phyloP scores from a whole-genome alignment of 2,888 invertebrate species.

The Pachycephus smyrnensis region DNA sequence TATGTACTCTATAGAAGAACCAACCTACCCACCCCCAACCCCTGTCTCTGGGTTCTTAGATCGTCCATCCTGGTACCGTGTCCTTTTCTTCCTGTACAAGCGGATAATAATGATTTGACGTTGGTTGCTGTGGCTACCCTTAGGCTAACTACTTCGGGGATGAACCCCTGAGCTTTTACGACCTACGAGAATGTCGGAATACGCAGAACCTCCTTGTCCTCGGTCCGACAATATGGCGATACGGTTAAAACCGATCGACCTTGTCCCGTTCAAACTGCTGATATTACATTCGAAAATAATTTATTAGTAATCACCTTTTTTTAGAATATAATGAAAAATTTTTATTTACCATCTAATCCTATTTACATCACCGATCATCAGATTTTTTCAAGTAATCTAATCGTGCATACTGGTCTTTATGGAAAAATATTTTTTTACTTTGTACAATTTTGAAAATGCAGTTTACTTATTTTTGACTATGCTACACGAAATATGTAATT shows the following conservation, averaged over 20 bases:
- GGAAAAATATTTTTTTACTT: too few species aligned
- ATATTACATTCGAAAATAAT: background rate
- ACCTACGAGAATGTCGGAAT: background rate
- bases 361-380: background rate
- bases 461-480: background rate
- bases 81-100: slow-evolving; percentile 53
- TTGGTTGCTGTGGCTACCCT: background rate
- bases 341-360: background rate
- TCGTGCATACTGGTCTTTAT: too few species aligned
- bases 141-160: background rate
- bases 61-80: slow-evolving; percentile 47
- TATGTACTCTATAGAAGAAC: background rate
- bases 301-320: background rate
- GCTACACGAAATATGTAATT: background rate
- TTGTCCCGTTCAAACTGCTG: background rate
- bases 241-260: background rate
- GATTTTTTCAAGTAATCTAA: too few species aligned
- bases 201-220: background rate
- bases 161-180: background rate
- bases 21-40: background rate
- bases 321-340: background rate
- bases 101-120: slow-evolving; percentile 44
- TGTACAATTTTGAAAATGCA: background rate
- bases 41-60: background rate
- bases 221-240: background rate